Evolutionary conservation across 2,888 invertebrate species (phyloP).

Genomic region (Apoda limacodes): DNA sequence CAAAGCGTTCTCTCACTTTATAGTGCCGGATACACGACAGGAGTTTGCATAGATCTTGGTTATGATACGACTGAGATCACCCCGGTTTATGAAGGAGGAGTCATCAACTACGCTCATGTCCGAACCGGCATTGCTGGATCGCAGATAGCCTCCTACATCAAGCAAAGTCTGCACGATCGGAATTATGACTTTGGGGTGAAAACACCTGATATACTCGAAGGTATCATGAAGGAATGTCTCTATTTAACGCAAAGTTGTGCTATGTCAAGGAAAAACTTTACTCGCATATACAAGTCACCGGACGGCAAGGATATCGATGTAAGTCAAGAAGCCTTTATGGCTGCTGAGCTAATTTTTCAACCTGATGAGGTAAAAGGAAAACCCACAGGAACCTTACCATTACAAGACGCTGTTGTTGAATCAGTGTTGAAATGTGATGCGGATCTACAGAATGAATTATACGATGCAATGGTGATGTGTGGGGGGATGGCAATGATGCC

Average conservation of each 20-base stretch:
- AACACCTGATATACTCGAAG: constrained; percentile 24
- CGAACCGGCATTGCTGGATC: constrained; percentile 32
- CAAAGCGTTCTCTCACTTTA: constrained; percentile 41
- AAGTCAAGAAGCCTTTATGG: constrained; percentile 34
- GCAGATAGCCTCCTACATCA: constrained; percentile 29
- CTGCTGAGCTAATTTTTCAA: constrained; percentile 39
- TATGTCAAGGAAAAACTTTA: constrained; percentile 21
- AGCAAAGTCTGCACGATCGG: constrained; percentile 25
- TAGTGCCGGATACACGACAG: constrained; percentile 45
- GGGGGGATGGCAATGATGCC: constrained; percentile 40
- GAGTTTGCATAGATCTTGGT: constrained; percentile 47
- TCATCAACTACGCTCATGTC: constrained; percentile 38
- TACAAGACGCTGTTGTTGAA: constrained; percentile 31
- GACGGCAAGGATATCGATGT: constrained; percentile 35
- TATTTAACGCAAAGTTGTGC: constrained; percentile 30
- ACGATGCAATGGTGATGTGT: constrained; percentile 32
- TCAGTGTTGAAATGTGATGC: constrained; percentile 37
- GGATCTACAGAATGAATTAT: constrained; percentile 31
- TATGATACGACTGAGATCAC: constrained; percentile 33
- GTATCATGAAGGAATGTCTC: constrained; percentile 26
- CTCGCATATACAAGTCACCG: constrained; percentile 27
- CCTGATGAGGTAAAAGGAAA: constrained; percentile 29
- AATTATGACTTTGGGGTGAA: constrained; percentile 22
- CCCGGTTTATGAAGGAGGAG: constrained; percentile 47
- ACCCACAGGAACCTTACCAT: constrained; percentile 22